Evolutionary conservation across 1,140 invertebrate genomes (phyloP).

Genomic region (Bradysia coprophila): DNA sequence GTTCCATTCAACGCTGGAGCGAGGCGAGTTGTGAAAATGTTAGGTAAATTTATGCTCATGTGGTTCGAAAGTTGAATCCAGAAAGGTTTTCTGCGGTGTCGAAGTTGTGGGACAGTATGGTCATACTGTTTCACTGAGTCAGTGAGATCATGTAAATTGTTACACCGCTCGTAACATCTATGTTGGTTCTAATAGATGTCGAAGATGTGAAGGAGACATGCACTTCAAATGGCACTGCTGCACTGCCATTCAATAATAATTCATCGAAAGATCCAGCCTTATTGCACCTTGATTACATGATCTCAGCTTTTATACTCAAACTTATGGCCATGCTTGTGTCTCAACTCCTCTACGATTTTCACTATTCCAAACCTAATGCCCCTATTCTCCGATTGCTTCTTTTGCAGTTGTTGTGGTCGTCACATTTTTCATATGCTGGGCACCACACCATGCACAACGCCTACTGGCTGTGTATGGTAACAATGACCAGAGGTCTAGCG

Average conservation of each 20-base stretch:
- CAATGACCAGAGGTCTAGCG: slow-evolving; percentile 29
- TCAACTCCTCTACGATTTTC: background rate
- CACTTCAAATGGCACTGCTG: too few relatives aligned
- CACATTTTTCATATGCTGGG: slow-evolving; percentile 83
- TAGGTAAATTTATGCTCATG: slow-evolving; percentile 30
- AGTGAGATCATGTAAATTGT: too few relatives aligned
- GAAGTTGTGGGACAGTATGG: too few relatives aligned
- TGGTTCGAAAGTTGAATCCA: too few relatives aligned
- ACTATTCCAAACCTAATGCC: background rate
- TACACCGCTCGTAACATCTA: too few relatives aligned
- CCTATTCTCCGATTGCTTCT: too few relatives aligned
- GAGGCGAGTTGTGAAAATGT: slow-evolving; percentile 39
- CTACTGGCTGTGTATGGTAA: slow-evolving; percentile 43
- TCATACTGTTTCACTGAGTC: too few relatives aligned
- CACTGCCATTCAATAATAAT: too few relatives aligned
- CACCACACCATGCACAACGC: slow-evolving; percentile 73
- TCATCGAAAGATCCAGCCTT: background rate
- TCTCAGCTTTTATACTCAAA: background rate
- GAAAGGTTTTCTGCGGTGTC: too few relatives aligned
- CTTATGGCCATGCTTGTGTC: background rate
- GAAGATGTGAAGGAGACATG: too few relatives aligned
- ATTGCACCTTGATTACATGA: background rate
- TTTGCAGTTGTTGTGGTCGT: slow-evolving; percentile 73
- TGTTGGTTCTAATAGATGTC: too few relatives aligned
- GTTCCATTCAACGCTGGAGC: slow-evolving; percentile 11